Evolutionary conservation across 2,797 vertebrate genomes (phyloP), one percentile per base, ranked within the genome.

Genomic region (Masticophis lateralis): DNA sequence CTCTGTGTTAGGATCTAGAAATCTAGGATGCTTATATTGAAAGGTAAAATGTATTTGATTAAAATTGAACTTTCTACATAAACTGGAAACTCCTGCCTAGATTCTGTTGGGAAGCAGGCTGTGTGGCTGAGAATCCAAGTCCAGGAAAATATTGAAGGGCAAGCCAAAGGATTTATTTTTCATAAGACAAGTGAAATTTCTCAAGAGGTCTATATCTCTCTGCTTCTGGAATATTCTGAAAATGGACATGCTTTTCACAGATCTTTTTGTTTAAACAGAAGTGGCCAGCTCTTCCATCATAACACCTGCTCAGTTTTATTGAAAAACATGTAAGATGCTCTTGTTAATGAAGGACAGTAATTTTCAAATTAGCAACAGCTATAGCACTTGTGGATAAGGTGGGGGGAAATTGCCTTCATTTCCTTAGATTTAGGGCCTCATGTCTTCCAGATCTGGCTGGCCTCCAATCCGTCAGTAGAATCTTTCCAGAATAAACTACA

Each of bases 381-480:
- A 86, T 0, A 0, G 32, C 16, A 18, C 47, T 79, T 91, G 53
- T 90, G 60, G 86, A 3, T 43, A 92, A 92, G 4, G 4, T 87
- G 86, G n/a, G 22, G 69, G 27, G 53, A 74, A 7, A 2, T 20
- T 8, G 12, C 89, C 66, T 14, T 83, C 22, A 12, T 4, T 56
- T 86, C 28, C 51, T 28, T 88, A 88, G 61, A 89, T 59, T 11
- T 69, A 66, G 32, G 20, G 32, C 55, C 59, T 59, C 53, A 56
- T 93, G 66, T 94, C 91, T 83, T 92, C 32, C 47, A 12, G 94
- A 43, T 37, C 90, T 86, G 5, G 74, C 94, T 90, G 87, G 63
- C 55, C 28, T 83, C 79, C 0, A 63, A 0, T 89, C 87, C 69
- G n/a, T 69, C 69, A 57, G 9, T 83, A 90, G 60, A 66, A 69